These are phyloP conservation scores for Astropecten irregularis DNA, from an alignment of 53 echinoderm and acorn worm genomes.

Conservation along the genomic window DNA sequence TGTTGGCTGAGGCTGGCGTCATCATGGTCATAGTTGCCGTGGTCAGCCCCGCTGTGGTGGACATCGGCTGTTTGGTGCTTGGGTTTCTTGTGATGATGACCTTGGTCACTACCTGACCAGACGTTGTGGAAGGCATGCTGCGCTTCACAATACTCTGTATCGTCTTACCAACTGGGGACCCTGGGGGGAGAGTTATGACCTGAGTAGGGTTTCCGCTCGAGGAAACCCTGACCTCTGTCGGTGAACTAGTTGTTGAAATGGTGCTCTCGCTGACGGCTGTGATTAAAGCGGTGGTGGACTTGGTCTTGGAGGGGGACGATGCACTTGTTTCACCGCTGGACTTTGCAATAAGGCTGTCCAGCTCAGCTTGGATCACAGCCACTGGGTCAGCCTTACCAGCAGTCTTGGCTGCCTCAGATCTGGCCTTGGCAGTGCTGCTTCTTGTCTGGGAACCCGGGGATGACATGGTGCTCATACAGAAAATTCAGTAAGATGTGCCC, in stretches of 20 bases:
- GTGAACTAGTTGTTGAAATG: not conserved
- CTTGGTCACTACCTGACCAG: constrained; percentile 83
- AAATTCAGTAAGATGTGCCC: not conserved
- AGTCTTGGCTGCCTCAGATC: constrained; percentile 12
- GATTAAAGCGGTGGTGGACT: constrained; percentile 9
- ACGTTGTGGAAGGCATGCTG: constrained; percentile 41
- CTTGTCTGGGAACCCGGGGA: constrained; percentile 39
- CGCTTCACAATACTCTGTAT: constrained; percentile 60
- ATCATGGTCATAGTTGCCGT: constrained; percentile 61
- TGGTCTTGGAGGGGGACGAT: constrained; percentile 12
- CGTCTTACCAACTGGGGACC: constrained; percentile 39
- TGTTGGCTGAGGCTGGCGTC: constrained; percentile 38
- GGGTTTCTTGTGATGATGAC: constrained; percentile 89
- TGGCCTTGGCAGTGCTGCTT: constrained; percentile 37
- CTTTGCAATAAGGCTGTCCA: constrained; percentile 58
- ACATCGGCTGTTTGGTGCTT: constrained; percentile 45
- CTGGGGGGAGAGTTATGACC: constrained; percentile 53
- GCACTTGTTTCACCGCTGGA: constrained; percentile 24
- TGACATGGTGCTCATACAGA: constrained; percentile 8
- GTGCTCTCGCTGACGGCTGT: constrained; percentile 31
- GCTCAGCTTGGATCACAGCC: constrained; percentile 55
- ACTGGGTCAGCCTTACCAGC: constrained; percentile 45
- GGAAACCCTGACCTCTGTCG: constrained; percentile 33
- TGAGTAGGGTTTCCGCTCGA: constrained; percentile 40
- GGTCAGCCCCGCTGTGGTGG: constrained; percentile 50